Percentiles rank a stretch among this genome's conserved stretches.
These are phyloP conservation scores for Glaucopsyche alexis DNA, from an alignment of 2,888 invertebrate genomes.

Conservation along the genomic window DNA sequence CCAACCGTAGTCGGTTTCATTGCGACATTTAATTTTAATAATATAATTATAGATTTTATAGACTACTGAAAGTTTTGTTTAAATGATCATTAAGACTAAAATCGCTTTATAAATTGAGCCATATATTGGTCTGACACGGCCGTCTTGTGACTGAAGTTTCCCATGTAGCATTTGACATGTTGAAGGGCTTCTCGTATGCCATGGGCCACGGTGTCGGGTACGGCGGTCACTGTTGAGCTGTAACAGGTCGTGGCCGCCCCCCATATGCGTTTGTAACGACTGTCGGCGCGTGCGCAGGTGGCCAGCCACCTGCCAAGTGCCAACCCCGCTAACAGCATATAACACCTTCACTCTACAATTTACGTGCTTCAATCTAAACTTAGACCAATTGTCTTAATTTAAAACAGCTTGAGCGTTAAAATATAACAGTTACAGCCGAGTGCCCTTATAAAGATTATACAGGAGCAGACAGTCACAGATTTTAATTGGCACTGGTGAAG, in stretches of 20 bases:
- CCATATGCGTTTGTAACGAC: slow-evolving; percentile 66
- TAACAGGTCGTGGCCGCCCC: slow-evolving; percentile 50
- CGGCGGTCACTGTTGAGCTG: slow-evolving; percentile 41
- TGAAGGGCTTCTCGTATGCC: slow-evolving; percentile 64
- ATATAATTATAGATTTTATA: neutral
- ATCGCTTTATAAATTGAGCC: neutral
- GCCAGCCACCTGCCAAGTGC: slow-evolving; percentile 78
- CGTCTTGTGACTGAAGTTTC: neutral
- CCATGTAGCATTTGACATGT: slow-evolving; percentile 47
- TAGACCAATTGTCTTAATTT: neutral
- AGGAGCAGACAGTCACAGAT: neutral
- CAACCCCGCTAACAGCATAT: slow-evolving; percentile 49
- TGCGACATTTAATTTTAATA: neutral
- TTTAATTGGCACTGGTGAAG: neutral
- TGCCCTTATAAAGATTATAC: neutral
- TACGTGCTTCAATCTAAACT: slow-evolving; percentile 9
- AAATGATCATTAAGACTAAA: neutral
- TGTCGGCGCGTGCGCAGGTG: slow-evolving; percentile 75
- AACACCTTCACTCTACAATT: slow-evolving; percentile 33
- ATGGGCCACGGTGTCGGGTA: slow-evolving; percentile 37
- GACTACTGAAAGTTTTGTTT: neutral
- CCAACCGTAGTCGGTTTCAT: neutral
- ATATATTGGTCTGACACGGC: too few species aligned
- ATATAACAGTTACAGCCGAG: neutral
- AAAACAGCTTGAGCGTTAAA: neutral